Evolutionary conservation across 2,113 vertebrate genomes (phyloP), one percentile per base, ranked within the genome.

Genomic region (Dissostichus mawsoni): DNA sequence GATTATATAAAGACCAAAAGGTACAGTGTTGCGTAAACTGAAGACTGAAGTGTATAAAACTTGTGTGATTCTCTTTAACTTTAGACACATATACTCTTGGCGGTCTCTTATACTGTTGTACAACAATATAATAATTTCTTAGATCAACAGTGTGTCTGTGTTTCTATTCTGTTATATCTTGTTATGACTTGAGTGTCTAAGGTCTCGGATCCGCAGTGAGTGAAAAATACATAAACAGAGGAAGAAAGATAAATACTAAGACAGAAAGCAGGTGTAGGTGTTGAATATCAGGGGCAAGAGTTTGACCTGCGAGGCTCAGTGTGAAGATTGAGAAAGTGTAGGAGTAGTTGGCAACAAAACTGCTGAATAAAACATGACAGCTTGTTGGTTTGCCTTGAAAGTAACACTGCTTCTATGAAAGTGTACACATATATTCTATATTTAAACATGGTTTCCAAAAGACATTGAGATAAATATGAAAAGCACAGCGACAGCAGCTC

Each of bases 291-390:
- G 29, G 17, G 17, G 11, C 17, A 47, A 65, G 16, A 13, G 14
- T 25, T 12, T 47, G 12, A 71, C 53, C 65, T 74, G 57, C 29
- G 51, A 51, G 62, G 25, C 55, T 70, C 11, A 16, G 83, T 11
- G 68, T 64, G 69, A 58, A 65, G 69, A 73, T 20, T 16, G 45
- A 10, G 44, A 53, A 74, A 48, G 25, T 51, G 66, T 57, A 78
- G 67, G 45, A 70, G 72, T 74, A 56, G 41, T 56, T 81, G 72
- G 78, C 71, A 57, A 66, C 20, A 55, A 57, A 75, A 13, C 53
- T 45, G 69, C 63, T 81, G 74, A 85, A 85, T 79, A 69, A 85
- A 84, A 83, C 76, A 76, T 68, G 74, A 74, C 58, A 70, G 55
- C 52, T 74, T 70, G 70, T 63, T 75, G 74, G 53, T 78, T 78